Base-by-base conservation (phyloP, 2,888 invertebrate genomes). In the Amiota communis region DNA sequence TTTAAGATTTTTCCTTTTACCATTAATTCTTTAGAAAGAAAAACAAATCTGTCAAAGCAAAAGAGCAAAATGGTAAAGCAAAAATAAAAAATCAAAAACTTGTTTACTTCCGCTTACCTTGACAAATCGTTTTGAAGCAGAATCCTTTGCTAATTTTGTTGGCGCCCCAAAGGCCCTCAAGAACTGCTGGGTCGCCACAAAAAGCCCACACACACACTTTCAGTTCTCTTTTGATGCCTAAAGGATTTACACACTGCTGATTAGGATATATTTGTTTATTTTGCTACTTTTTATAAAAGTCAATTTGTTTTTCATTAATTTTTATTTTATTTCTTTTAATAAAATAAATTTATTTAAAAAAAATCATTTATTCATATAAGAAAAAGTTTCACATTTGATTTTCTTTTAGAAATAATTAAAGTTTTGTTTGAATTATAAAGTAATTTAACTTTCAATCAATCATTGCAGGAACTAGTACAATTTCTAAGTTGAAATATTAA, bases 31-130 rank as follows among this genome's bases (percentile, higher is more conserved):
- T 4, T 36, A 36, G 36, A 36, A 36, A 6, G 8, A 20, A 17
- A 17, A 17, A 17, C 20, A 59, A 17, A 10, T 20, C 8, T 20
- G 15, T 11, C 15, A 59, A 59, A 59, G 11, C 12, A 1, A 17
- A 17, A 59, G 9, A 59, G 20, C 36, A 64, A 46, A 64, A 64
- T 15, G 8, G 36, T n/a, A 23, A 64, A 64, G 9, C 10, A 46
- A 20, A 64, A 63, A 23, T 3, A 1, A 36, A 36, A 36, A 6
- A 36, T 6, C n/a, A n/a, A n/a, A n/a, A 6, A 59, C 15, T 17
- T 59, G 59, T 59, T 59, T 59, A 59, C 59, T 20, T 20, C 9
- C 65, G 48, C 65, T 65, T 48, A 65, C 65, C 65, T 65, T 65
- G 48, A 10, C 9, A 11, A 65, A n/a, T 15, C 36, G 46, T 36